Base-by-base conservation (phyloP, 1,140 invertebrate species). In the Drosophila sturtevanti region DNA sequence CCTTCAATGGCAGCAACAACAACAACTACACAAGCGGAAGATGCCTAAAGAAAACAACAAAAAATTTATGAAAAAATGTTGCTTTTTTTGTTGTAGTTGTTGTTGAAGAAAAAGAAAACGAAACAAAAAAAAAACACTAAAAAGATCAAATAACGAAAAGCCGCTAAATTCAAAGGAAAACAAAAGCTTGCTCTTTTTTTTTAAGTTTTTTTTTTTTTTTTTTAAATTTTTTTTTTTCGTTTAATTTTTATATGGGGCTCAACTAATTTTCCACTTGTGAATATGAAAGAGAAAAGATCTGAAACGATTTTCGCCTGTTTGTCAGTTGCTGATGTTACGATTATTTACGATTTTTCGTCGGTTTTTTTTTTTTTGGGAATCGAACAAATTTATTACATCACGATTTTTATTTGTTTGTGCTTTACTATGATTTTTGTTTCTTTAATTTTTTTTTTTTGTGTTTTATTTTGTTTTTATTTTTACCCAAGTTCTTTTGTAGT, bases 121-220 rank as follows among this genome's bases (percentile, higher is more conserved):
- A 48, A 41, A 35, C 34, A 4, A 38, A 48, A 48, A 44, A 48
- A 48, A 71, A 66, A 18, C 22, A 55, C 52, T 41, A 77, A 84
- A 86, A 87, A 86, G 82, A 87, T 87, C 82, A 87, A 87, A 87
- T 87, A 77, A 87, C 84, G 24, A 61, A 81, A 79, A 79, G 82
- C 82, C 82, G 82, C 82, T 67, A 82, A 87, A 82, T 86, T 87
- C 84, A 87, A 87, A 70, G 84, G 84, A 87, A 87, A 87, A 87
- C 84, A 87, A 87, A 87, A 87, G 85, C 82, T 76, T 62, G 72
- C 56, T 87, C 82, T 87, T 89, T 81, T 82, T 31, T 82, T 76
- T 44, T 79, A 87, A 79, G 27, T 79, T 72, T 79, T 31, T 74
- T 75, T 68, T 63, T 52, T 66, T 41, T 38, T 41, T 75, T 62